Conservation (phyloP, 1,140 invertebrate genomes). For the Mamestra configurata region DNA sequence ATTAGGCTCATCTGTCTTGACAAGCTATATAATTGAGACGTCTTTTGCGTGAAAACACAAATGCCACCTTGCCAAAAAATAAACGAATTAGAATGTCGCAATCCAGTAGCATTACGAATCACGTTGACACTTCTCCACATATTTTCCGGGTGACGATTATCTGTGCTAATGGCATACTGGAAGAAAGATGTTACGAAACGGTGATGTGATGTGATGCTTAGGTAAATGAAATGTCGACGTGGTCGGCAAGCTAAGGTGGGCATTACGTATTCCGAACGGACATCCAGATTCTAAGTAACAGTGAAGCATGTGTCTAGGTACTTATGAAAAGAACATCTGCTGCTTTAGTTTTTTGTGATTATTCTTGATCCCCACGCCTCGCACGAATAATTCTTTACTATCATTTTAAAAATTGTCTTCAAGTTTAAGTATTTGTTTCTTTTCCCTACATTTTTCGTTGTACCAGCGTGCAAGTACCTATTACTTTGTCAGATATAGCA, state of each 20-base stretch:
- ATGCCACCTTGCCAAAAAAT: background rate
- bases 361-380: background rate
- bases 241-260: slow-evolving; percentile 7
- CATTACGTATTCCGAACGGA: slow-evolving; percentile 11
- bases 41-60: background rate
- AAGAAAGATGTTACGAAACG: slow-evolving; percentile 47
- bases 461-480: too few relatives aligned
- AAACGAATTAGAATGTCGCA: slow-evolving; percentile 14
- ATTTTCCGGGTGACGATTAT: slow-evolving; percentile 22
- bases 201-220: slow-evolving; percentile 27
- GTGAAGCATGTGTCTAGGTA: background rate
- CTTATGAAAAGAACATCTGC: background rate
- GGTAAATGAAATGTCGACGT: slow-evolving; percentile 35
- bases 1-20: too few relatives aligned
- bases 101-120: background rate
- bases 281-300: background rate
- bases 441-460: background rate
- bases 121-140: slow-evolving; percentile 22
- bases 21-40: background rate
- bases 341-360: background rate
- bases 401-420: too few relatives aligned
- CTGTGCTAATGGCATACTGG: slow-evolving; percentile 39
- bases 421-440: background rate
- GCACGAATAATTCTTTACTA: background rate
- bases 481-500: background rate